Percentiles rank a stretch among this genome's conserved stretches.
These are phyloP conservation scores for Solen grandis DNA, from an alignment of 1,140 invertebrate genomes.

Conservation along the genomic window DNA sequence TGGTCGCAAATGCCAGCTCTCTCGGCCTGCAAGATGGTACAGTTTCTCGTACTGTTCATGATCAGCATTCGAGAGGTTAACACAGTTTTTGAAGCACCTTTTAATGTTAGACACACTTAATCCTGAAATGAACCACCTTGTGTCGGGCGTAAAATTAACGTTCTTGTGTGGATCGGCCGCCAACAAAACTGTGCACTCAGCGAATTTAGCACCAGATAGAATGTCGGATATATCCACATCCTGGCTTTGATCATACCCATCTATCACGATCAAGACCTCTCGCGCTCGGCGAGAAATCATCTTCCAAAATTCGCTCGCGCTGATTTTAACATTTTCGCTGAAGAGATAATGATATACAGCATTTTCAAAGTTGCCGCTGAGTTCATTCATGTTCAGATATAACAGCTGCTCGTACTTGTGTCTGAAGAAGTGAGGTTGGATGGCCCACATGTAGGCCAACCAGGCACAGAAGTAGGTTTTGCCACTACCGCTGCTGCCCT, in stretches of 20 bases:
- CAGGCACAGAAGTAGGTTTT: slow-evolving; percentile 68
- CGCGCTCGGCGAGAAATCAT: slow-evolving; percentile 62
- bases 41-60: slow-evolving; percentile 64
- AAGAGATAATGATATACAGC: slow-evolving; percentile 58
- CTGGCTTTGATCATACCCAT: slow-evolving; percentile 64
- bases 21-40: slow-evolving; percentile 55
- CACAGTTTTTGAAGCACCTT: slow-evolving; percentile 64
- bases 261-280: slow-evolving; percentile 66
- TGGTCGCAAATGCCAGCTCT: slow-evolving; percentile 54
- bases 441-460: slow-evolving; percentile 69
- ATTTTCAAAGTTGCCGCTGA: slow-evolving; percentile 58
- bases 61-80: slow-evolving; percentile 57
- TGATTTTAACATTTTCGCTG: slow-evolving; percentile 61
- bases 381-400: slow-evolving; percentile 57
- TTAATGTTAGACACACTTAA: slow-evolving; percentile 57
- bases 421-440: slow-evolving; percentile 62
- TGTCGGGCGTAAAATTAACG: slow-evolving; percentile 58
- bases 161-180: slow-evolving; percentile 55
- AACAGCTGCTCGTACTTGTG: slow-evolving; percentile 64
- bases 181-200: slow-evolving; percentile 60
- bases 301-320: slow-evolving; percentile 64
- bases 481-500: slow-evolving; percentile 70
- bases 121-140: slow-evolving; percentile 68
- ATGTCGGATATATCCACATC: slow-evolving; percentile 60
- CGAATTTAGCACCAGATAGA: slow-evolving; percentile 57